Conservation (phyloP, 2,113 vertebrate species). For the Equus quagga region DNA sequence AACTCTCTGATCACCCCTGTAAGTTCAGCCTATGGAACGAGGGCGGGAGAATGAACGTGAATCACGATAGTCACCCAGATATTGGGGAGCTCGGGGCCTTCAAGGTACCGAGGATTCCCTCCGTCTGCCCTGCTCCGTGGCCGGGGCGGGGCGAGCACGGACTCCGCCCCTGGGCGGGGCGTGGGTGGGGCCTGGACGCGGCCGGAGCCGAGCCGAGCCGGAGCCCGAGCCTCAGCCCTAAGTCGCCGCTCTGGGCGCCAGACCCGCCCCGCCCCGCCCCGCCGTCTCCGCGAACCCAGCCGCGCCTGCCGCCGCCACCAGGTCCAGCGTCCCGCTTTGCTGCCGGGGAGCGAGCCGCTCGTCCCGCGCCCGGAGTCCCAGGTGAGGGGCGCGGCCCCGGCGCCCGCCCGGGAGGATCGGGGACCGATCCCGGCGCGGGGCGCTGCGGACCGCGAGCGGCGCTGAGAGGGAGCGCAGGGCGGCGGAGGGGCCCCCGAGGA, state of each 20-base stretch:
- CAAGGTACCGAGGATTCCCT: not conserved
- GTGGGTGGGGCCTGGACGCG: conserved; percentile 9
- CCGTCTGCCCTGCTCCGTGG: not conserved
- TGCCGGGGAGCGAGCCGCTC: not conserved
- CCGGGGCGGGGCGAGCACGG: not conserved
- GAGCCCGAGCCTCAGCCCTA: not conserved
- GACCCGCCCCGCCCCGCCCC: not conserved
- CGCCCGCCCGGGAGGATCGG: not conserved
- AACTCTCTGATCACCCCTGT: not conserved
- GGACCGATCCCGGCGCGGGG: not conserved
- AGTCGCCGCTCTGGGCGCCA: not conserved
- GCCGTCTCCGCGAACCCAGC: not conserved
- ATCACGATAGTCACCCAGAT: not conserved
- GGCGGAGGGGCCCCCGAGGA: not conserved
- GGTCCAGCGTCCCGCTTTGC: not conserved
- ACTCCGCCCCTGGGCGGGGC: conserved; percentile 59
- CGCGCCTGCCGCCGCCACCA: not conserved
- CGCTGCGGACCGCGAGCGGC: not conserved
- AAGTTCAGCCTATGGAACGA: not conserved
- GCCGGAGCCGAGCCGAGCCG: not conserved
- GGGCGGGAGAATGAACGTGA: not conserved
- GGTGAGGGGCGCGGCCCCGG: conserved; percentile 74
- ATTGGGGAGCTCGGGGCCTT: not conserved
- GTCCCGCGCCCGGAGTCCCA: conserved; percentile 39
- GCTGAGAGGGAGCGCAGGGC: not conserved